Conservation (phyloP, 2,797 vertebrate genomes). For the Premnoplex brunnescens region DNA sequence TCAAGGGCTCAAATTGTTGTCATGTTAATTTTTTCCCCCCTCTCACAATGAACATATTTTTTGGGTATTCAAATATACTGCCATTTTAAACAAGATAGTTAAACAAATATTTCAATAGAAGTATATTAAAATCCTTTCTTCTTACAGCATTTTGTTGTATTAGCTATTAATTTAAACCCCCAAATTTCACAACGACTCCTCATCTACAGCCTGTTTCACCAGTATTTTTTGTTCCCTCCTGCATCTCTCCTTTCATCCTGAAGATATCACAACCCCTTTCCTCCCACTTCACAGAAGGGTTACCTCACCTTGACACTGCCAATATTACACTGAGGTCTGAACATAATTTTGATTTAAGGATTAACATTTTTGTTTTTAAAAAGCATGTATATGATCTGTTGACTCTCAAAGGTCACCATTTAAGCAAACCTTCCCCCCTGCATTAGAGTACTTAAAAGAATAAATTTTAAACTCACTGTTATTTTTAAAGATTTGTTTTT, state of each 20-base stretch:
- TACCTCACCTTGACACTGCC: neutral
- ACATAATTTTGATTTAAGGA: neutral
- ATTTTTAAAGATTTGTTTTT: neutral
- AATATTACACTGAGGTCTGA: neutral
- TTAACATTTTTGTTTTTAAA: neutral
- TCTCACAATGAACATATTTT: neutral
- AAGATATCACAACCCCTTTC: neutral
- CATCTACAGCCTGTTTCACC: neutral
- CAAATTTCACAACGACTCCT: neutral
- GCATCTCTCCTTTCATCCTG: neutral
- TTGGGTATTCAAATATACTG: neutral
- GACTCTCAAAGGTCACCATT: neutral
- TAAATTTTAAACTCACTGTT: neutral
- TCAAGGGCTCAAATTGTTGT: neutral
- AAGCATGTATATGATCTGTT: neutral
- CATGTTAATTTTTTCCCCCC: neutral
- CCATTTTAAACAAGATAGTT: neutral
- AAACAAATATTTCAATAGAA: neutral
- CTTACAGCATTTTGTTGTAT: neutral
- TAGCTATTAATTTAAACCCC: neutral
- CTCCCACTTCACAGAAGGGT: neutral
- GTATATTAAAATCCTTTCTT: neutral
- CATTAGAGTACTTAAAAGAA: neutral
- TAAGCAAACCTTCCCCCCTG: neutral
- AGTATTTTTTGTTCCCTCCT: neutral